A percentile compares a stretch with the other conserved stretches of the same genome.
These are phyloP conservation scores for Cecidostiba fungosa DNA, from an alignment of 2,888 invertebrate species.

Conservation along the genomic window DNA sequence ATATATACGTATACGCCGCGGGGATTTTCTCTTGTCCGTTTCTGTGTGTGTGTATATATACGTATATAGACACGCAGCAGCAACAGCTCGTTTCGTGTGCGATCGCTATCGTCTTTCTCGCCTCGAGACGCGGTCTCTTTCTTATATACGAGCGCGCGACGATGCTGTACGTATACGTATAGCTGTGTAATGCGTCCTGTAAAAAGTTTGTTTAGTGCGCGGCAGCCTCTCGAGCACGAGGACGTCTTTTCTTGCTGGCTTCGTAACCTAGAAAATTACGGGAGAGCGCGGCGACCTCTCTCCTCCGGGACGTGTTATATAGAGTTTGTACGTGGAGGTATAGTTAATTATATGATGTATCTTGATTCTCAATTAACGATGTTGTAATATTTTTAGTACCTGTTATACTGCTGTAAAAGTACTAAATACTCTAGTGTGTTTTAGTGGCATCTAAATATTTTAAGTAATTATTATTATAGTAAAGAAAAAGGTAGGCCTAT, in stretches of 20 bases:
- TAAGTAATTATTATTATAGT: no score
- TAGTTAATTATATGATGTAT: neutral
- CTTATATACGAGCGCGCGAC: neutral
- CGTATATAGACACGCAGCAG: neutral
- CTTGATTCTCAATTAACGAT: no score
- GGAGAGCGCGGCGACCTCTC: neutral
- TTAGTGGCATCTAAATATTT: no score
- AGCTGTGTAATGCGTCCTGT: conserved; percentile 41
- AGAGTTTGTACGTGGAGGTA: neutral
- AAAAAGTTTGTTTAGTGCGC: conserved; percentile 51
- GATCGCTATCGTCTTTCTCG: conserved; percentile 47
- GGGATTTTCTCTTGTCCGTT: conserved; percentile 46
- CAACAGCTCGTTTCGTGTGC: conserved; percentile 27
- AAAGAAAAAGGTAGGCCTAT: no score
- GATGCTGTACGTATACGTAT: neutral
- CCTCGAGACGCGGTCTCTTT: conserved; percentile 5
- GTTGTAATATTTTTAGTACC: no score
- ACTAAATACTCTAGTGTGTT: no score
- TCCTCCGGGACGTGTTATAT: neutral
- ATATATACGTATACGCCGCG: conserved; percentile 38
- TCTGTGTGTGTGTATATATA: neutral
- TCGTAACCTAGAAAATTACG: conserved; percentile 50
- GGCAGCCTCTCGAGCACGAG: neutral
- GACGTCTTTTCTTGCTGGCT: conserved; percentile 13
- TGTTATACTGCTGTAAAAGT: no score